Conservation (phyloP, 2,797 vertebrate genomes). For the Pipistrellus pipistrellus region DNA sequence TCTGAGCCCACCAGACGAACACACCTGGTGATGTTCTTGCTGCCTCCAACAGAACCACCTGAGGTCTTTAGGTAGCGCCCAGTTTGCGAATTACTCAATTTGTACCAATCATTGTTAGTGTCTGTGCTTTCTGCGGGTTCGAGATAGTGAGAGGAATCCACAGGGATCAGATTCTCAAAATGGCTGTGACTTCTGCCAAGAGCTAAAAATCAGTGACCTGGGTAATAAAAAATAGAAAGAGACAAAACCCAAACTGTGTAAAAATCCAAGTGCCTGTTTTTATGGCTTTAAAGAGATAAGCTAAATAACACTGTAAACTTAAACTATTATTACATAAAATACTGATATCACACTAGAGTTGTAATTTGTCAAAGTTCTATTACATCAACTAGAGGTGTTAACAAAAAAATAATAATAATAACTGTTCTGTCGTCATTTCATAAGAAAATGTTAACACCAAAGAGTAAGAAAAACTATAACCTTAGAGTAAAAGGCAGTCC, state of each 20-base stretch:
- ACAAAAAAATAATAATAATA: too few relatives aligned
- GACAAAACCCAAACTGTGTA: not conserved
- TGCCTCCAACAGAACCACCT: not conserved
- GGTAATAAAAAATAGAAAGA: not conserved
- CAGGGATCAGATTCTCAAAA: not conserved
- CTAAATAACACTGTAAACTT: not conserved
- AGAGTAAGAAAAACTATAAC: not conserved
- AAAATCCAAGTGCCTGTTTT: constrained; percentile 41
- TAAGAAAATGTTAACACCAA: not conserved
- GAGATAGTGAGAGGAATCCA: not conserved
- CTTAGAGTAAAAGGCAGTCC: not conserved
- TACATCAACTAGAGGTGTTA: not conserved
- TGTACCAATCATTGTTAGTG: not conserved
- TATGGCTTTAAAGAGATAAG: not conserved
- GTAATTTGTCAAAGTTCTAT: not conserved
- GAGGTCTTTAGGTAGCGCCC: not conserved
- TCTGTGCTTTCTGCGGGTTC: not conserved
- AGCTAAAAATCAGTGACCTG: not conserved
- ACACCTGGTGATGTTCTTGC: not conserved
- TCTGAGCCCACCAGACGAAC: not conserved
- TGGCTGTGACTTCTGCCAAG: not conserved
- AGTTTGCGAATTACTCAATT: not conserved
- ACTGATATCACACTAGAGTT: not conserved
- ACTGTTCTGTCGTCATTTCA: not conserved
- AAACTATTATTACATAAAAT: not conserved